Conservation (phyloP, 2,888 invertebrate genomes). For the Torymus texanus region DNA sequence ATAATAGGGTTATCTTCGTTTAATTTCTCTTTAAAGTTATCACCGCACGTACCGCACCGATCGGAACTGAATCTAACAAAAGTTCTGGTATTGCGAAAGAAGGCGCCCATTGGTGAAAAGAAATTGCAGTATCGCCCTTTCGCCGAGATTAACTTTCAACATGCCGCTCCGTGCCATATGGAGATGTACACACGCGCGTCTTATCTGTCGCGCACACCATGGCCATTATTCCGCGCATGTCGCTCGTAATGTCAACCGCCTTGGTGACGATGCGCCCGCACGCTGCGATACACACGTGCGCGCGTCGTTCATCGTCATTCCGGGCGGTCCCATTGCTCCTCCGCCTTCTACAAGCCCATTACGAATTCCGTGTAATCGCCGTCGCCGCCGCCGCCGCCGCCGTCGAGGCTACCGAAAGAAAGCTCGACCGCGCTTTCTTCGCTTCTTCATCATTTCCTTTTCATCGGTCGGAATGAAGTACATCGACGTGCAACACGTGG, state of each 20-base stretch:
- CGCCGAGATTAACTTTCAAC: too few relatives aligned
- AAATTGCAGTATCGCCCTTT: too few relatives aligned
- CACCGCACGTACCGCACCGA: too few relatives aligned
- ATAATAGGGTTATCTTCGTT: too few relatives aligned
- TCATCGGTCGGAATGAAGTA: neutral
- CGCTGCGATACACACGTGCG: too few relatives aligned
- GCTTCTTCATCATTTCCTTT: slow-evolving; percentile 18
- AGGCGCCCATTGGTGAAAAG: too few relatives aligned
- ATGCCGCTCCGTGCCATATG: too few relatives aligned
- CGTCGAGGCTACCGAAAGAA: slow-evolving; percentile 19
- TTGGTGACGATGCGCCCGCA: too few relatives aligned
- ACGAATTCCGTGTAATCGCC: slow-evolving; percentile 44
- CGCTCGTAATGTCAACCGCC: slow-evolving; percentile 18
- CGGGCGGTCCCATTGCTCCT: neutral
- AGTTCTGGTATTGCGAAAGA: too few relatives aligned
- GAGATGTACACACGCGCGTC: too few relatives aligned
- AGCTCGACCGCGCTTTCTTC: slow-evolving; percentile 41
- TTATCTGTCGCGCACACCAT: neutral
- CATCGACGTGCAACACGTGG: neutral
- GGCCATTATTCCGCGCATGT: slow-evolving; percentile 32
- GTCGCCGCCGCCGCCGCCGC: neutral
- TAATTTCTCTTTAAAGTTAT: too few relatives aligned
- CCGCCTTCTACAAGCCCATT: slow-evolving; percentile 17
- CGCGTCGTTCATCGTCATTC: slow-evolving; percentile 36
- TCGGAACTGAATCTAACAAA: too few relatives aligned